Evolutionary conservation across 1,140 invertebrate species (phyloP), one percentile per base, ranked within the genome.

Genomic region (Bradysia coprophila): DNA sequence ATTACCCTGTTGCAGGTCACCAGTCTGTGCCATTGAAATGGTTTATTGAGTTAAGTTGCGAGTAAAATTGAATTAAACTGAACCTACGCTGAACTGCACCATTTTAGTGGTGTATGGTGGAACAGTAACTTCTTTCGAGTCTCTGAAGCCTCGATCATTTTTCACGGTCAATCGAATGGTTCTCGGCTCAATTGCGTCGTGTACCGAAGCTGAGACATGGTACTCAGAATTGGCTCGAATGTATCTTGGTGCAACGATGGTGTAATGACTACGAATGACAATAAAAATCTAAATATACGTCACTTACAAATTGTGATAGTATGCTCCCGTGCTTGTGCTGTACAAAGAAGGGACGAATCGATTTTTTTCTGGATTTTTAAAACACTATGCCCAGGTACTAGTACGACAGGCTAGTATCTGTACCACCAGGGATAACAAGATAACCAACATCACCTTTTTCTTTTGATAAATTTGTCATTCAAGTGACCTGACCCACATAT

Each of bases 211-310:
- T 9, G 76, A 78, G 16, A 83, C 81, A 60, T 84, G 80, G 55
- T 85, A 93, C 48, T 84, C 76, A 8, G 73, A 77, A 66, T 82
- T 80, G 2, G 87, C 84, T 32, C 86, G 68, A n/a, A 93, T 62
- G 8, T 78, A 72, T 49, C 73, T 72, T 16, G 87, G 81, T 3
- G 76, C 85, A 47, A 90, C 71, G 38, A 91, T 72, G 37, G 84
- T 78, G 55, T 86, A 87, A 47, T 68, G 72, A 32, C 77, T 82
- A n/a, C n/a, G n/a, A n/a, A n/a, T n/a, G n/a, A n/a, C n/a, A n/a
- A n/a, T n/a, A n/a, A n/a, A n/a, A n/a, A n/a, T n/a, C n/a, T n/a
- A n/a, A n/a, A n/a, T n/a, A n/a, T n/a, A n/a, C n/a, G n/a, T n/a
- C n/a, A n/a, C n/a, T n/a, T n/a, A n/a, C n/a, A n/a, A n/a, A n/a